A percentile compares a stretch with the other conserved stretches of the same genome.
These are phyloP conservation scores for Momotus momota DNA, from an alignment of 2,797 vertebrate species.

Conservation along the genomic window DNA sequence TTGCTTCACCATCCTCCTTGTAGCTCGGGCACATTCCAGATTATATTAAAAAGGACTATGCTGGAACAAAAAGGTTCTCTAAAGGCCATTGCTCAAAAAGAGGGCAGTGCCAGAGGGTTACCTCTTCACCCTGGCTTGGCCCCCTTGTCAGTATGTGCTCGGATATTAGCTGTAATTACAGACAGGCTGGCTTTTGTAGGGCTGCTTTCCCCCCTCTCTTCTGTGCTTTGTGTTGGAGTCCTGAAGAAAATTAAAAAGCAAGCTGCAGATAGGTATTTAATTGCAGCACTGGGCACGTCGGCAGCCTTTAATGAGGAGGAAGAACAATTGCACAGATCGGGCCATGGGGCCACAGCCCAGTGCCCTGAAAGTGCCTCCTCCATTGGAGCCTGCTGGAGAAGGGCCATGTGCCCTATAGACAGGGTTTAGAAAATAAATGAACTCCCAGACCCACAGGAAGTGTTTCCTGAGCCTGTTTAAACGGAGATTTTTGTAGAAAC, in stretches of 20 bases:
- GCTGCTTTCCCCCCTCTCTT: background rate
- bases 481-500: background rate
- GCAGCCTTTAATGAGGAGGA: background rate
- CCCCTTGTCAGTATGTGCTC: background rate
- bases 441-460: background rate
- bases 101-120: background rate
- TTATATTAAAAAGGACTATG: background rate
- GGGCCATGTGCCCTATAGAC: background rate
- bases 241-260: background rate
- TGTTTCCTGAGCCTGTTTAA: background rate
- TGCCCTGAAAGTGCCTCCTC: background rate
- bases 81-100: background rate
- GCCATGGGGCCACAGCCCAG: background rate
- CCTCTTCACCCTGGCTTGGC: background rate
- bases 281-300: background rate
- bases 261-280: background rate
- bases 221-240: slow-evolving; percentile 14
- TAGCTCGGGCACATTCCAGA: background rate
- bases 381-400: background rate
- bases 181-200: background rate
- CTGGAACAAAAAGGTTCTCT: background rate
- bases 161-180: background rate
- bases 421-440: background rate
- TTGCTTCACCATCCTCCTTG: background rate
- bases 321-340: background rate